Conservation (phyloP, 2,888 invertebrate species). For the Arge pagana region DNA sequence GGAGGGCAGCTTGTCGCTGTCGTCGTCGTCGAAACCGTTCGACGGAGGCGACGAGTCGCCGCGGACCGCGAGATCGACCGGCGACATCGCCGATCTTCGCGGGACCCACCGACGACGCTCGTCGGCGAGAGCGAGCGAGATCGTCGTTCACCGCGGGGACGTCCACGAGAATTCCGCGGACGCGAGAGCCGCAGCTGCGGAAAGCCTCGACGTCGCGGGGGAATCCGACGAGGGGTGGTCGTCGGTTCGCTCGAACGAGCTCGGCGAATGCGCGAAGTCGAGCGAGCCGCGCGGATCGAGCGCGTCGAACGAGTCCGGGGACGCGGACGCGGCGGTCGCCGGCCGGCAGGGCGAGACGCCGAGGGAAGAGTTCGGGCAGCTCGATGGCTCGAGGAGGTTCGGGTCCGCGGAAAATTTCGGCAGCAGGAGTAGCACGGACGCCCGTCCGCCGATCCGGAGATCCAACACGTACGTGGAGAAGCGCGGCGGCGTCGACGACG, state of each 20-base stretch:
- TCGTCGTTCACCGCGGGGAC: no score
- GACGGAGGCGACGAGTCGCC: no score
- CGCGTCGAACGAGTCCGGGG: constrained; percentile 3
- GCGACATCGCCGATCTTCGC: no score
- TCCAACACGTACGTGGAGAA: constrained; percentile 35
- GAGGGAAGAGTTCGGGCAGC: constrained; percentile 43
- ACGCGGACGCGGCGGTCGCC: background rate
- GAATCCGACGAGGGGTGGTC: background rate
- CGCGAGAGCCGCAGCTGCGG: constrained; percentile 31
- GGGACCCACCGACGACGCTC: no score
- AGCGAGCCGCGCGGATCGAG: background rate
- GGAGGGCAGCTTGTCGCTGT: constrained; percentile 25
- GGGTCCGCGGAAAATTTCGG: constrained; percentile 43
- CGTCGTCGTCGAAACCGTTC: no score
- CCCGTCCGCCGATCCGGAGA: constrained; percentile 33
- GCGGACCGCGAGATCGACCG: no score
- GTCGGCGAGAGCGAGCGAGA: no score
- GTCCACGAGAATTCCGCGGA: constrained; percentile 39
- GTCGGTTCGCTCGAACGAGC: background rate
- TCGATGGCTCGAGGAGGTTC: constrained; percentile 34
- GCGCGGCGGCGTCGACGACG: no score
- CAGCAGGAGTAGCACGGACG: constrained; percentile 28
- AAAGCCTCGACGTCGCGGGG: constrained; percentile 3
- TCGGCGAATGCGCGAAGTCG: background rate
- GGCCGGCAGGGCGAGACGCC: constrained; percentile 29